Conservation (phyloP, 2,113 vertebrate genomes). For the Chloropsis cyanopogon region DNA sequence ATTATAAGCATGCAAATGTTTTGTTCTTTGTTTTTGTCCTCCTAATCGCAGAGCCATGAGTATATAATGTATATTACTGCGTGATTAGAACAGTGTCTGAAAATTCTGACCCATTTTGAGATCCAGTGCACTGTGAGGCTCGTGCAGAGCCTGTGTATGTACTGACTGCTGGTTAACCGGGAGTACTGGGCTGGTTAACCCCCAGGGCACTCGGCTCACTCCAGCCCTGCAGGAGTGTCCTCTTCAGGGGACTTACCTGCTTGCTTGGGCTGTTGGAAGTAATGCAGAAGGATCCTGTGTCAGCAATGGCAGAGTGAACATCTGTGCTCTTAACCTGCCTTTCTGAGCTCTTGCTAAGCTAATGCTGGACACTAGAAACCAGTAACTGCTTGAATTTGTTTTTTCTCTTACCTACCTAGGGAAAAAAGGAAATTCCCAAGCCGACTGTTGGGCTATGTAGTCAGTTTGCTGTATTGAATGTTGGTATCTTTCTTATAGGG, state of each 20-base stretch:
- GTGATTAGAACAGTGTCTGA: neutral
- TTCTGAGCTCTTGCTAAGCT: neutral
- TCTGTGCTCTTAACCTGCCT: neutral
- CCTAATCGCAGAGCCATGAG: neutral
- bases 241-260: fast-evolving
- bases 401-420: neutral
- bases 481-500: neutral
- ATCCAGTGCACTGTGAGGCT: neutral
- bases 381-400: neutral
- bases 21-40: neutral
- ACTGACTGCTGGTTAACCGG: too few relatives aligned
- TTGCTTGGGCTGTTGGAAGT: neutral
- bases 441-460: neutral
- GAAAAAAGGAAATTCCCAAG: neutral
- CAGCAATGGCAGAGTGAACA: neutral
- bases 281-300: neutral
- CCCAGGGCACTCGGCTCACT: fast-evolving
- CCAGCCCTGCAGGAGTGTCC: neutral
- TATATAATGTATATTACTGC: fast-evolving
- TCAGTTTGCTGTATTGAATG: neutral
- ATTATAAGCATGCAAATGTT: neutral
- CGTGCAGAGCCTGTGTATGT: too few relatives aligned
- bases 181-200: neutral
- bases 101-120: neutral
- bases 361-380: neutral